Evolutionary conservation across 2,797 vertebrate species (phyloP), one percentile per base, ranked within the genome.

Genomic region (Sebastolobus altivelis): DNA sequence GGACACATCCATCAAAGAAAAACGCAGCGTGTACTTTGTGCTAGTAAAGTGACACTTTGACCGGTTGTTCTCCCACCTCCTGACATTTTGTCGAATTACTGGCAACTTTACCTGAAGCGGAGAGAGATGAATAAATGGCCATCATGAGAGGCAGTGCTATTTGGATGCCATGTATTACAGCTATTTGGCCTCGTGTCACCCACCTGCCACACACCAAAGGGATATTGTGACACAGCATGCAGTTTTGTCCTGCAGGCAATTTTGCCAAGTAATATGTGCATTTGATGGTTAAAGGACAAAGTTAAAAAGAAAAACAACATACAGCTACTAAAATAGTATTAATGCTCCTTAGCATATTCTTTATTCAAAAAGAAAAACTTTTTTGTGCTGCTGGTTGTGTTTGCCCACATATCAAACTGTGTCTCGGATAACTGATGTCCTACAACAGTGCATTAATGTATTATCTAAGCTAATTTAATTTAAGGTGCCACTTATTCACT

Each of bases 391-490:
- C 9, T 18, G 6, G 20, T 35, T 71, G 12, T 11, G 6, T 72
- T 46, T 33, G 6, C 27, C 38, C 4, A 66, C 31, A 72, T 43
- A 63, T 35, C 11, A 43, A 20, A 72, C 13, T 22, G 25, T 38
- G 52, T 63, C 37, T 43, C n/a, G 40, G 37, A 59, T 31, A 22
- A 77, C 25, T 16, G 12, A 62, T 68, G 40, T 68, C 40, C 66
- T 25, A 38, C 56, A 72, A 59, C 4, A 35, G 5, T 12, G 40
- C 49, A 75, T 80, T 77, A 43, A 65, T 49, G n/a, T 46, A 31
- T 60, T 69, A 77, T 81, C 52, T 31, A 25, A 65, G 27, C 14
- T 80, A 38, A 79, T 83, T 88, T 54, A 56, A 84, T 84, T 77
- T 40, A 72, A 65, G 63, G 37, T 29, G 37, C 49, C 60, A 35